These are phyloP conservation scores for Lethenteron camtschaticum DNA, from an alignment of 2,113 vertebrate species.

Conservation along the genomic window DNA sequence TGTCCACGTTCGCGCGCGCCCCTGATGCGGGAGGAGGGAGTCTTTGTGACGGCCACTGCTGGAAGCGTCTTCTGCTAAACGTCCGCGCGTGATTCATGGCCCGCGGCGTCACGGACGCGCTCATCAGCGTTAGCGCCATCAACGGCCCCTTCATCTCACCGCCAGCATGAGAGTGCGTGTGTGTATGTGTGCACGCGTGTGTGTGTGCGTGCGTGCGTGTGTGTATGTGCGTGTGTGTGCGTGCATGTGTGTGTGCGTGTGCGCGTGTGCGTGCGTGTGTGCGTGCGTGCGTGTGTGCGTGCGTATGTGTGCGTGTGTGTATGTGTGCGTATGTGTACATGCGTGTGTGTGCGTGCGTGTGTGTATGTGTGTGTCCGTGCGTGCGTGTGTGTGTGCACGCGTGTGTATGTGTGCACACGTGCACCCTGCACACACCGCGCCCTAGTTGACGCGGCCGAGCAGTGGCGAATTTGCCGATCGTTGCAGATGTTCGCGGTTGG, in stretches of 20 bases:
- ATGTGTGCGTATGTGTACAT: neutral
- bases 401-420: neutral
- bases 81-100: too few relatives aligned
- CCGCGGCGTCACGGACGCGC: too few relatives aligned
- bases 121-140: too few relatives aligned
- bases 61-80: too few relatives aligned
- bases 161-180: neutral
- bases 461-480: too few relatives aligned
- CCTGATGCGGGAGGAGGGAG: too few relatives aligned
- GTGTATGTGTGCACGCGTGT: neutral
- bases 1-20: too few relatives aligned
- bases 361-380: neutral
- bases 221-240: neutral
- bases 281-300: neutral
- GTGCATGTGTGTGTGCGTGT: neutral
- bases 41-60: too few relatives aligned
- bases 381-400: neutral
- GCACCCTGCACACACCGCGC: neutral
- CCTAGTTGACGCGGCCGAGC: too few relatives aligned
- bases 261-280: neutral
- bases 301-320: neutral
- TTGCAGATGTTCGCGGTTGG: too few relatives aligned
- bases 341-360: neutral
- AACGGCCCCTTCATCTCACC: too few relatives aligned
- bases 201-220: neutral